Evolutionary conservation across 2,113 vertebrate species (phyloP), one percentile per base, ranked within the genome.

Genomic region (Oriolus oriolus): DNA sequence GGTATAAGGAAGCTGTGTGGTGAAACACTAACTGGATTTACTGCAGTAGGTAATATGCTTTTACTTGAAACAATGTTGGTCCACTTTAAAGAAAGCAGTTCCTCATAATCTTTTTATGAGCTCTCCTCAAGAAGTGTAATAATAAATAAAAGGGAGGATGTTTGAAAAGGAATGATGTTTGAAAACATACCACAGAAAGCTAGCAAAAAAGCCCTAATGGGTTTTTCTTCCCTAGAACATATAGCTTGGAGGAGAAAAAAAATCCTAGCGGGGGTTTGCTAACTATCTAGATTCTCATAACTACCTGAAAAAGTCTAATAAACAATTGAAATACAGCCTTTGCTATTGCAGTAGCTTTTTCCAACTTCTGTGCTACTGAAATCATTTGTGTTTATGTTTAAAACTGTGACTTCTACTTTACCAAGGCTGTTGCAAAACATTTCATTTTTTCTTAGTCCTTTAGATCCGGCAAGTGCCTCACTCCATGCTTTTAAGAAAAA

Each of bases 81-180:
- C 45, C 44, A 13, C 47, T 84, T 35, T 53, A 86, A 54, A 81
- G 65, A 83, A 77, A 63, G 64, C 33, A 24, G 31, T 83, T 89
- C 22, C 56, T 95, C 33, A 17, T 94, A 61, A 77, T 42, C 7
- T 76, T 83, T 84, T 73, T 70, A 84, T 66, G 64, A 86, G 60
- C 24, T 78, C 42, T 88, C 1, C 31, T 91, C 28, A 77, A 69
- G 39, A 66, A 10, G 17, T 59, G 7, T 13, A 74, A n/a, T 44
- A 78, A 63, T 60, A 68, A 84, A 61, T 56, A 69, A 60, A 92
- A 79, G 30, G 24, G 45, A 56, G 8, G 26, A 28, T 75, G 47
- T 84, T 91, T 84, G 69, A 81, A 90, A 93, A 89, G n/a, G n/a
- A n/a, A n/a, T n/a, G 26, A 28, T 75, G 47, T 84, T 91, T 84